Percentiles rank a stretch among this genome's conserved stretches.
Conservation (phyloP, 53 echinoderm and acorn worm genomes). For the Paracentrotus lividus region DNA sequence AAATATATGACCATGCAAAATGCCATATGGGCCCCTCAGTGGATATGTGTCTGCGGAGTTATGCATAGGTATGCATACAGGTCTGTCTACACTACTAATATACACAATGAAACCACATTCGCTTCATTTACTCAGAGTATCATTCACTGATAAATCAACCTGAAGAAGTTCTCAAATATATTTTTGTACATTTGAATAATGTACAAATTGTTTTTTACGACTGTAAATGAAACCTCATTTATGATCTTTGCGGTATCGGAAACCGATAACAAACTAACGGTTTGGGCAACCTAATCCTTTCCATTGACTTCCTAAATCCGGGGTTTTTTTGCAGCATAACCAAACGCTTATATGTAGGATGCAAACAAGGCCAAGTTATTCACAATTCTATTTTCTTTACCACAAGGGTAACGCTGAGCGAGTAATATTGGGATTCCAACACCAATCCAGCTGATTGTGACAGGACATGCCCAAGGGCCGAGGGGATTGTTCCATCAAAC, state of each 20-base stretch:
- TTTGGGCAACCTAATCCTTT: slow-evolving; percentile 13
- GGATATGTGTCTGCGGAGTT: too few species aligned
- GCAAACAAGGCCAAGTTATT: slow-evolving; percentile 48
- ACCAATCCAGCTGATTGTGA: slow-evolving; percentile 53
- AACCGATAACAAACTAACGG: background rate
- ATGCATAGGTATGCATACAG: too few species aligned
- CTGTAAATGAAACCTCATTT: background rate
- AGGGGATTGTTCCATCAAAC: slow-evolving; percentile 40
- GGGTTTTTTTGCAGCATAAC: background rate
- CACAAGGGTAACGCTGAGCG: slow-evolving; percentile 42
- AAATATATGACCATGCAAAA: too few species aligned
- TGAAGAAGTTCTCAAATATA: background rate
- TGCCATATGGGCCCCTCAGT: too few species aligned
- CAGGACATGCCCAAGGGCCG: slow-evolving; percentile 35
- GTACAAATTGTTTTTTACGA: background rate
- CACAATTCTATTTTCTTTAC: slow-evolving; percentile 53
- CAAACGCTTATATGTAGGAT: background rate
- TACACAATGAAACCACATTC: background rate
- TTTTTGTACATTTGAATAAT: background rate
- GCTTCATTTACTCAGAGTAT: background rate
- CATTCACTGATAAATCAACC: background rate
- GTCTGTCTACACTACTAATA: background rate
- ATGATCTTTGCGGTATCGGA: background rate
- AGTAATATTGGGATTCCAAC: slow-evolving; percentile 45
- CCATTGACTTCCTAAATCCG: slow-evolving; percentile 24